Conservation (phyloP, 2,113 vertebrate genomes). For the Sitta europaea region DNA sequence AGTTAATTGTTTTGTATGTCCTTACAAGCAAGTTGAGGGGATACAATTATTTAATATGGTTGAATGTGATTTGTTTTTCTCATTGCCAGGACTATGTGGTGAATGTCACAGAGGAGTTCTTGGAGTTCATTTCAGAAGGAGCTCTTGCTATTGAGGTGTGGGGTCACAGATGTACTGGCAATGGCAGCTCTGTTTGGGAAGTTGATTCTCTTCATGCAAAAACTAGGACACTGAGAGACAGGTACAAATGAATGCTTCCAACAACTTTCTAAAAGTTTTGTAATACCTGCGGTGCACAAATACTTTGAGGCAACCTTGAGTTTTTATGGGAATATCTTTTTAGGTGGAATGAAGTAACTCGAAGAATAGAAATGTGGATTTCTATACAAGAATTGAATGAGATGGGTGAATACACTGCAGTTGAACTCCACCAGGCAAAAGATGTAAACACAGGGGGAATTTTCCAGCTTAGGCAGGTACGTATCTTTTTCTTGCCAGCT, state of each 20-base stretch:
- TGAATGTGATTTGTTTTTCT: background rate
- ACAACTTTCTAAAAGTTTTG: background rate
- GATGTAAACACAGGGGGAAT: conserved; percentile 94
- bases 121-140: conserved; percentile 98
- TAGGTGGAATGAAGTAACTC: conserved; percentile 96
- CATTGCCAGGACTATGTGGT: conserved; percentile 85
- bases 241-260: conserved; percentile 64
- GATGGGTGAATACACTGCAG: conserved; percentile 89
- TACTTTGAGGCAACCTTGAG: background rate
- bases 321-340: background rate
- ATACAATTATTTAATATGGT: background rate
- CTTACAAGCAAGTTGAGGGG: background rate
- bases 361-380: conserved; percentile 90
- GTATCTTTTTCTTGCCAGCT: background rate
- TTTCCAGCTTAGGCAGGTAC: conserved; percentile 94
- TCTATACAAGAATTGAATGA: conserved; percentile 95
- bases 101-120: conserved; percentile 91
- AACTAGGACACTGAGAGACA: conserved; percentile 87
- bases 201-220: conserved; percentile 89
- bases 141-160: conserved; percentile 95
- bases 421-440: conserved; percentile 89
- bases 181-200: conserved; percentile 88
- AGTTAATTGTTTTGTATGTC: background rate
- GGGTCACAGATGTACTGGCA: conserved; percentile 93
- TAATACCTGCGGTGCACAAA: background rate